Evolutionary conservation across 2,113 vertebrate genomes (phyloP).

Genomic region (Cyanoramphus novaezelandiae): DNA sequence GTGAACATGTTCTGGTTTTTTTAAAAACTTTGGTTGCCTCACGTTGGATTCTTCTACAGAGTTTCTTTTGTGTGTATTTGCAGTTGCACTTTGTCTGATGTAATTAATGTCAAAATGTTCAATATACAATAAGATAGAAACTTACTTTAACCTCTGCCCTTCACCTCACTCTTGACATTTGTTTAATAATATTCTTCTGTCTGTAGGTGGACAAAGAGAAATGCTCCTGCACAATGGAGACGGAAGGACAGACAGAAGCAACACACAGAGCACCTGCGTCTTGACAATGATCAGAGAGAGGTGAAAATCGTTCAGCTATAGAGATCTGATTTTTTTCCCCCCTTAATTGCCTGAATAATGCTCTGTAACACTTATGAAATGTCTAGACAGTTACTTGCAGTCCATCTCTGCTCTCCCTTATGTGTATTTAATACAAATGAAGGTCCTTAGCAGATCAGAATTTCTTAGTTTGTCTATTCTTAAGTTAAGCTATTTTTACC

Average conservation of each 20-base stretch:
- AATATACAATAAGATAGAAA: background rate
- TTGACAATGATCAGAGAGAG: conserved; percentile 99
- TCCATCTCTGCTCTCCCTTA: background rate
- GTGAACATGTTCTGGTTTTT: background rate
- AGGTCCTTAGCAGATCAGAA: background rate
- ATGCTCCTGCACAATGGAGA: conserved; percentile 95
- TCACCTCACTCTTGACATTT: background rate
- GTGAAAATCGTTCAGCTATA: conserved; percentile 69
- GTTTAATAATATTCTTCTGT: background rate
- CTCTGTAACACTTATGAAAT: background rate
- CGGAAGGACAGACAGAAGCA: conserved; percentile 94
- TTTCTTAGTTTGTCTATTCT: background rate
- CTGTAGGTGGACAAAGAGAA: conserved; percentile 93
- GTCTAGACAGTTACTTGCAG: background rate
- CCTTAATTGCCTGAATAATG: background rate
- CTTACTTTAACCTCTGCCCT: background rate
- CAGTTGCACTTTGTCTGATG: background rate
- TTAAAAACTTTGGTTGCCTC: background rate
- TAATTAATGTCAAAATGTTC: background rate
- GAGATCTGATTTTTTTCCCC: background rate
- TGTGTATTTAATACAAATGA: background rate
- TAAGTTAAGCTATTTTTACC: background rate
- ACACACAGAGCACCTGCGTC: conserved; percentile 92
- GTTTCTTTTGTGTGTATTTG: background rate
- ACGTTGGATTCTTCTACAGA: background rate